Evolutionary conservation across 2,113 vertebrate species (phyloP).

Genomic region (Urocynchramus pylzowi): DNA sequence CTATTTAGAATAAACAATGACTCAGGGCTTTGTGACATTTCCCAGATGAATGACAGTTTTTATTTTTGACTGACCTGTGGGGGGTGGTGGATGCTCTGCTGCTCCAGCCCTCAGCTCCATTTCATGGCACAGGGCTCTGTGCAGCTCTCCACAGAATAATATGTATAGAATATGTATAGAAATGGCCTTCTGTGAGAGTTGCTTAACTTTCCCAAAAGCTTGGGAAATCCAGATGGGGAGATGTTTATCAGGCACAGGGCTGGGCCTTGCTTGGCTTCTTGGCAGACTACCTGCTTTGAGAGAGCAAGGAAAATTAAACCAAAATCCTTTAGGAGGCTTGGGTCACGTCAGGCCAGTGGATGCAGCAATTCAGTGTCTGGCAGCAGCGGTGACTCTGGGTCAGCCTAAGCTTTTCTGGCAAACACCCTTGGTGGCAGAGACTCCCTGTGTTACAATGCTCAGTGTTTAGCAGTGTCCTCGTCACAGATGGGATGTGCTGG

Average conservation of each 20-base stretch:
- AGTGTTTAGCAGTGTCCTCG: not conserved
- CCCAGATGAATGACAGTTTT: not conserved
- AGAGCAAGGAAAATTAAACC: not conserved
- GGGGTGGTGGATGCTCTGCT: not conserved
- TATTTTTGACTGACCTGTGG: not conserved
- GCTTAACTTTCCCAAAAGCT: constrained; percentile 25
- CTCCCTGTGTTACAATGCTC: not conserved
- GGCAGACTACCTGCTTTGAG: constrained; percentile 4
- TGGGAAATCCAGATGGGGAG: constrained; percentile 6
- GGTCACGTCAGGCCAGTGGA: not conserved
- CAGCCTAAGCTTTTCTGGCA: not conserved
- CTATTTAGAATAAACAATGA: not conserved
- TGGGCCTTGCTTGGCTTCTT: constrained; percentile 7
- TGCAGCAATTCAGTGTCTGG: not conserved
- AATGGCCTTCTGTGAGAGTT: not conserved
- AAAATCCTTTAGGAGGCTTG: not conserved
- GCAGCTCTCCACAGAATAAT: not conserved
- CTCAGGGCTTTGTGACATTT: not conserved
- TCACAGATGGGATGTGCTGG: not conserved
- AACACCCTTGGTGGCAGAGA: not conserved
- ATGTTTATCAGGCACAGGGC: constrained; percentile 23
- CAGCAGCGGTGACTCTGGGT: not conserved
- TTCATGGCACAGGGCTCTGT: not conserved
- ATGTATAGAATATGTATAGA: not conserved
- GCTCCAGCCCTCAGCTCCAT: not conserved